Conservation (phyloP, 2,888 invertebrate genomes). For the Phasia obesa region DNA sequence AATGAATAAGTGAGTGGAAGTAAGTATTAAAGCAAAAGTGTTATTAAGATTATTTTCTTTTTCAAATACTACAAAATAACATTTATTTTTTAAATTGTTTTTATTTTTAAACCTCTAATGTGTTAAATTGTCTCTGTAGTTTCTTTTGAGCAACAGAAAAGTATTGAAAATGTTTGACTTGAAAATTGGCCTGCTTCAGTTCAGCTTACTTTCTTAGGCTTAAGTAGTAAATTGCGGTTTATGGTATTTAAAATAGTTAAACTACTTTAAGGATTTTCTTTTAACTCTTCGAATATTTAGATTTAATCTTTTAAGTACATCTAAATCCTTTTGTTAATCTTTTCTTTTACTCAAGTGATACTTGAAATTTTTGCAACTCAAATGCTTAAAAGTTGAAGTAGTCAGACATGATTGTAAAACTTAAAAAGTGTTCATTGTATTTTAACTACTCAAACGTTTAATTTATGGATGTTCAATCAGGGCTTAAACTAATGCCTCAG, state of each 20-base stretch:
- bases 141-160: not conserved
- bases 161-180: conserved; percentile 1
- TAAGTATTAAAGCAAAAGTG: conserved; percentile 2
- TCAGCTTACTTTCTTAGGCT: too few relatives aligned
- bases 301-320: conserved; percentile 37
- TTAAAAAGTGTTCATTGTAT: not conserved
- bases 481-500: not conserved
- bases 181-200: conserved; percentile 16
- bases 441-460: conserved; percentile 30
- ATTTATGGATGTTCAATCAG: conserved; percentile 13
- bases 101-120: conserved; percentile 49
- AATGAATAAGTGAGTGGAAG: conserved; percentile 23
- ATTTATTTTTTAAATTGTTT: too few relatives aligned
- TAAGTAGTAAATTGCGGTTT: conserved; percentile 31
- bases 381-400: not conserved
- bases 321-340: conserved; percentile 39
- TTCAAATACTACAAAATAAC: not conserved
- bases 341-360: conserved; percentile 43
- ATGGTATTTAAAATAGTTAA: conserved; percentile 2
- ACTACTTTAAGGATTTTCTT: conserved; percentile 15
- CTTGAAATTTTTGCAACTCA: conserved; percentile 16
- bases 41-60: not conserved
- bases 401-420: not conserved
- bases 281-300: not conserved
- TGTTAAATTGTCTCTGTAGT: conserved; percentile 39